Evolutionary conservation across 2,113 vertebrate species (phyloP), one percentile per base, ranked within the genome.

Genomic region (Platanista minor): DNA sequence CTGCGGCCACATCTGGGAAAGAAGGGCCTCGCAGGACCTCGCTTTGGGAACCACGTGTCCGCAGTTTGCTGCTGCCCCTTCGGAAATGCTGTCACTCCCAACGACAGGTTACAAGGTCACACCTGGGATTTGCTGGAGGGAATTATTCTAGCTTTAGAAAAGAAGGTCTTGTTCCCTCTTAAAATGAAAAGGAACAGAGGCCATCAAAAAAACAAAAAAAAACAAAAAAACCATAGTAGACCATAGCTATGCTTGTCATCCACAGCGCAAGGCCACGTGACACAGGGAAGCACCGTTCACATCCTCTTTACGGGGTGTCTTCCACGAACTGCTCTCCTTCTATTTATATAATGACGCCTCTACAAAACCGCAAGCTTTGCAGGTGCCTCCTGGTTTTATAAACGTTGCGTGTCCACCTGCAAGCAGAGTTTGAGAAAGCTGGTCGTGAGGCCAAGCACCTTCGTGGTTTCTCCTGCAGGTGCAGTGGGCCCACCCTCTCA

Each of bases 351-450:
- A 17, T 14, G 43, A 52, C 0, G 0, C 23, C 59, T 6, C 52
- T 66, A 8, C 27, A 21, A n/a, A 54, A 39, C 1, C 9, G 1
- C 23, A 39, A 41, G 31, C 31, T 20, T 72, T 0, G 23, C 1
- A 62, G 59, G 54, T 7, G 31, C 2, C 52, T 75, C 36, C 36
- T 0, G 1, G 8, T 46, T 62, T 31, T 41, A n/a, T 1, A 10
- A 25, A 54, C 64, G 69, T n/a, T 4, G 2, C 0, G 0, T 4
- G n/a, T 1, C 29, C 57, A 8, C 5, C 10, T 18, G 80, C 20
- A 57, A 14, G 75, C 31, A 6, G 81, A 5, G 46, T 18, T 12
- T 21, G 41, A 2, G 39, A 8, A 36, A 14, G n/a, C 23, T 0
- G 11, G 11, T 11, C 8, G 3, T 0, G 6, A 46, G 67, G 46